phyloP scores from a whole-genome alignment of 2,113 vertebrate genomes.

The Andinoacara biseriatus region DNA sequence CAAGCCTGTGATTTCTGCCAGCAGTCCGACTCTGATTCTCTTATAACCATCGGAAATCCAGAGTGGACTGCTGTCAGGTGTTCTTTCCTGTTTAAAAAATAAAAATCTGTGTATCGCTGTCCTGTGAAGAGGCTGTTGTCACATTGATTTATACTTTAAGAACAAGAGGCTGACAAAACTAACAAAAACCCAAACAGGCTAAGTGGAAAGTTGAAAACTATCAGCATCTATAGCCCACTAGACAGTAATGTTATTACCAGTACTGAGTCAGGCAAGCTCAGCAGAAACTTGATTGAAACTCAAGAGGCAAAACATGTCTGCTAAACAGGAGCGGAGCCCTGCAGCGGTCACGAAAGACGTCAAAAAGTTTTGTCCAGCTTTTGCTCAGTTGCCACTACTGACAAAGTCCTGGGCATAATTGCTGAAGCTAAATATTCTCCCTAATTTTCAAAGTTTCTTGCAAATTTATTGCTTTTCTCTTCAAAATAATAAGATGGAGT shows the following conservation, averaged over 20 bases:
- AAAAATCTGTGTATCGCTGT: background rate
- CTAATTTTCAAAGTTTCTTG: background rate
- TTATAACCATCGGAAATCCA: background rate
- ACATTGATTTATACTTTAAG: background rate
- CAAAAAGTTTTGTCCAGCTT: background rate
- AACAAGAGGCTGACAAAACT: background rate
- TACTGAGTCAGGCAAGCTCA: conserved; percentile 4
- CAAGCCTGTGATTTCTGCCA: conserved; percentile 25
- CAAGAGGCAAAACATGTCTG: conserved; percentile 9
- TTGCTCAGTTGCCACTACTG: background rate
- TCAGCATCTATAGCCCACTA: conserved; percentile 5
- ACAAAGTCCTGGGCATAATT: background rate
- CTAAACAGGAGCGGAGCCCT: background rate
- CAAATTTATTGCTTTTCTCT: background rate
- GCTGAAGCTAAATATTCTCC: conserved; percentile 10
- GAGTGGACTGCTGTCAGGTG: background rate
- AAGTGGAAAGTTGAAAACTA: background rate
- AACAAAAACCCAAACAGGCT: conserved; percentile 8
- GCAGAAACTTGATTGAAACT: conserved; percentile 35
- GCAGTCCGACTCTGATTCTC: conserved; percentile 17
- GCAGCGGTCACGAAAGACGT: background rate
- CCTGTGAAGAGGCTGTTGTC: background rate
- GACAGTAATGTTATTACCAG: conserved; percentile 8
- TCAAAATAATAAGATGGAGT: background rate
- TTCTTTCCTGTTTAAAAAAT: background rate